phyloP scores from a whole-genome alignment of 2,113 vertebrate genomes.

The Anolis carolinensis region DNA sequence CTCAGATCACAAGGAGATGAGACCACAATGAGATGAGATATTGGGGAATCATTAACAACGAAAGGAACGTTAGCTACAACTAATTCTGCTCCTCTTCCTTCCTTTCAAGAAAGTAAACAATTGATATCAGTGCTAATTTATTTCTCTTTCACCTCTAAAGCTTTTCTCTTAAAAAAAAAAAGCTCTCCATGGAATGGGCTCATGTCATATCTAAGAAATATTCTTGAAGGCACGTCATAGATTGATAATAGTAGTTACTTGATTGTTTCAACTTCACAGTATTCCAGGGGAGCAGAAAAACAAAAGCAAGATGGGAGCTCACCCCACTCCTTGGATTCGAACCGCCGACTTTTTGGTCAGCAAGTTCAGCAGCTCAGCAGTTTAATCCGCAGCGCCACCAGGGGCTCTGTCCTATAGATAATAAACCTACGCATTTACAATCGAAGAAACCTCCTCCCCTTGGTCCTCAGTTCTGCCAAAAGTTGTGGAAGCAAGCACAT shows the following conservation, averaged over 20 bases:
- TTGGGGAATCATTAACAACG: background rate
- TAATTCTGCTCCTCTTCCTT: background rate
- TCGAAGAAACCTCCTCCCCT: no score
- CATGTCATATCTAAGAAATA: background rate
- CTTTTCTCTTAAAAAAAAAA: background rate
- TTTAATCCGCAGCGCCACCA: no score
- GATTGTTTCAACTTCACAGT: background rate
- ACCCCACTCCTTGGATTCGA: no score
- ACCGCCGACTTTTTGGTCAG: no score
- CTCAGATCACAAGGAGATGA: no score
- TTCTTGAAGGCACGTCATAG: background rate
- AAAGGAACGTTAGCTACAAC: background rate
- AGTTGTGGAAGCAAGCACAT: no score
- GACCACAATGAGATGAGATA: background rate
- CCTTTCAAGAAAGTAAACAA: background rate
- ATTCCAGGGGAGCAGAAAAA: background rate
- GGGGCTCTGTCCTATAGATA: no score
- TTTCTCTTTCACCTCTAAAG: background rate
- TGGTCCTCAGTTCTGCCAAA: no score
- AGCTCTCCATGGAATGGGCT: background rate
- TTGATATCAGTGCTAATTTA: background rate
- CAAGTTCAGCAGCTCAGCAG: no score
- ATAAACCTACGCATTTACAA: no score
- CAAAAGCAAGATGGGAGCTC: no score
- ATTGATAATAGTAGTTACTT: background rate